A percentile compares a stretch with the other conserved stretches of the same genome.
Conservation (phyloP, 2,888 invertebrate genomes). For the Heliconius erato region DNA sequence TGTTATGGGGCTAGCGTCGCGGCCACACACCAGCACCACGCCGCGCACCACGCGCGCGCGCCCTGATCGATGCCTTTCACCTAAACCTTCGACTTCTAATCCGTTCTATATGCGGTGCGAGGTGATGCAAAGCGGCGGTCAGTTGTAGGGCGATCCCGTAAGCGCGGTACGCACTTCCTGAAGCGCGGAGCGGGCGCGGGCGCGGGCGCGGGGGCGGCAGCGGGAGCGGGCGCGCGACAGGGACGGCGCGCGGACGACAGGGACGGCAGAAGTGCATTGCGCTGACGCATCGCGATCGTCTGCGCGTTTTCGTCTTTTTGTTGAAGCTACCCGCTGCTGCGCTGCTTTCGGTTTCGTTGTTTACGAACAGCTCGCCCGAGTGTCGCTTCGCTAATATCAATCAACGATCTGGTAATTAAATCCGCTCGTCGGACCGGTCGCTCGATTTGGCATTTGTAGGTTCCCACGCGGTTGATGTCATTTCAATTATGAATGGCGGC, state of each 20-base stretch:
- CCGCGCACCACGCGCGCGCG: conserved; percentile 62
- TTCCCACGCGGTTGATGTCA: conserved; percentile 85
- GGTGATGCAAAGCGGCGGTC: conserved; percentile 74
- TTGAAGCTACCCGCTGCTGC: conserved; percentile 61
- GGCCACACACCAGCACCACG: conserved; percentile 67
- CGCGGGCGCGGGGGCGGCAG: conserved; percentile 54
- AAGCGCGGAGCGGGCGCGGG: conserved; percentile 58
- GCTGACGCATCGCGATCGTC: conserved; percentile 82
- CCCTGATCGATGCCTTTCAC: conserved; percentile 67
- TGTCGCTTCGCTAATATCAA: conserved; percentile 75
- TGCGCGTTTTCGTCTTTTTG: conserved; percentile 74
- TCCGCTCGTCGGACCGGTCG: conserved; percentile 77
- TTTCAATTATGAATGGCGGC: conserved; percentile 80
- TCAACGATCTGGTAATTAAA: conserved; percentile 73
- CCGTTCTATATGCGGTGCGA: conserved; percentile 75
- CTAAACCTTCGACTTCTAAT: conserved; percentile 72
- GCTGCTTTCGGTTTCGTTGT: conserved; percentile 76
- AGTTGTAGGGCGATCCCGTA: conserved; percentile 69
- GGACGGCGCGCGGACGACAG: conserved; percentile 59
- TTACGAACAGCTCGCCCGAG: conserved; percentile 66
- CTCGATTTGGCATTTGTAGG: conserved; percentile 74
- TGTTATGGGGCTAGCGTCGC: conserved; percentile 82
- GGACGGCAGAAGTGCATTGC: conserved; percentile 74
- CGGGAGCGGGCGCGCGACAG: conserved; percentile 48
- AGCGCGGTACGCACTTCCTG: conserved; percentile 75